A percentile compares a stretch with the other conserved stretches of the same genome.
phyloP scores from a whole-genome alignment of 2,113 vertebrate genomes.

The Diadophis punctatus region DNA sequence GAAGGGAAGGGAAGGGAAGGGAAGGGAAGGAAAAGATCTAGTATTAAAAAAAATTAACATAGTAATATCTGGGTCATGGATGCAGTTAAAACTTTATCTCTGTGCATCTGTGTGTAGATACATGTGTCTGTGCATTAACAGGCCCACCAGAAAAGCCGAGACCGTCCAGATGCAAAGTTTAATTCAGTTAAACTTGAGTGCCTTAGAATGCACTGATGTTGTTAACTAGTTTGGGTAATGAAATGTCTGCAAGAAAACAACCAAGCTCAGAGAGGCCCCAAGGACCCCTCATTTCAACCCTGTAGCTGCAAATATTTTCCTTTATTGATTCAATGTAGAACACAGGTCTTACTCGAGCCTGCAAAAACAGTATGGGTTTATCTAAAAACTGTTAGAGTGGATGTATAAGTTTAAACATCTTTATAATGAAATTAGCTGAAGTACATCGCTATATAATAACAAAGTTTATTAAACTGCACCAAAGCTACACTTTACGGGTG shows the following conservation, averaged over 20 bases:
- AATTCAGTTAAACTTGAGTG: not conserved
- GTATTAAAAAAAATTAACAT: not conserved
- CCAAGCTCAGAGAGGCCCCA: not conserved
- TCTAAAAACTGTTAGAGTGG: not conserved
- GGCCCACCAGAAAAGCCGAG: not conserved
- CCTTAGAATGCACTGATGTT: not conserved
- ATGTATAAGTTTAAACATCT: not conserved
- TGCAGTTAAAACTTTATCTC: not conserved
- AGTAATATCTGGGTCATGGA: not conserved
- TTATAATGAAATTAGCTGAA: not conserved
- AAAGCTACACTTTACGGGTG: not conserved
- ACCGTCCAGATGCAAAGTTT: not conserved
- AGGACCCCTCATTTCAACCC: not conserved
- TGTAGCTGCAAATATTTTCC: not conserved
- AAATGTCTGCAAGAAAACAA: not conserved
- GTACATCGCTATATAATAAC: not conserved
- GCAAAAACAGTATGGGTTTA: not conserved
- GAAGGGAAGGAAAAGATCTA: not conserved
- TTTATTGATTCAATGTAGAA: not conserved
- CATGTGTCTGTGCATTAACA: not conserved
- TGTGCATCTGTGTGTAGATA: not conserved
- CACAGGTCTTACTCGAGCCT: not conserved
- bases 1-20: fast-evolving
- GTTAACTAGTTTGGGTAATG: not conserved
- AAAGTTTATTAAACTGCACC: not conserved